A percentile compares a stretch with the other conserved stretches of the same genome.
Conservation (phyloP, 2,888 invertebrate species). For the Lasiommata megera region DNA sequence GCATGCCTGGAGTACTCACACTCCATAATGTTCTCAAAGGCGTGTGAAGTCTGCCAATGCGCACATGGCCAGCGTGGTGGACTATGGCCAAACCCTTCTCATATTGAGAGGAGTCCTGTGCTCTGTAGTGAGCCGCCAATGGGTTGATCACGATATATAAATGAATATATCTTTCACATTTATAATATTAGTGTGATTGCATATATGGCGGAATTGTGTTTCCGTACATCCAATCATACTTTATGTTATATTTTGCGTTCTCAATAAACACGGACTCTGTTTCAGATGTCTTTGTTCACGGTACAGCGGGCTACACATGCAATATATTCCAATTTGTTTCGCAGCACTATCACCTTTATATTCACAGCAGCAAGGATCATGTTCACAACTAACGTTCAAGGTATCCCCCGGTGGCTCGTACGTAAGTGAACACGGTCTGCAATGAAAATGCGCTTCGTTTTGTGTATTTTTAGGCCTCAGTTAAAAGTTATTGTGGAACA, state of each 20-base stretch:
- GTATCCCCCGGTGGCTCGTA: constrained; percentile 27
- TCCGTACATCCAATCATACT: constrained; percentile 31
- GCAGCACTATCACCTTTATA: constrained; percentile 23
- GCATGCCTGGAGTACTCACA: too few species aligned
- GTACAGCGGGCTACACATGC: constrained; percentile 22
- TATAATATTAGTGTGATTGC: too few species aligned
- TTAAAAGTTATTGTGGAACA: constrained; percentile 32
- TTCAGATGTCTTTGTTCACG: constrained; percentile 41
- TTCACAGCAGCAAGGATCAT: constrained; percentile 19
- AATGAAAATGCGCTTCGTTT: constrained; percentile 30
- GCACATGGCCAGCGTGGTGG: too few species aligned
- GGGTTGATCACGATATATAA: too few species aligned
- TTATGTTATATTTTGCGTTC: constrained; percentile 40
- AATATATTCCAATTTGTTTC: constrained; percentile 14
- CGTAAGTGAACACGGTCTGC: constrained; percentile 33
- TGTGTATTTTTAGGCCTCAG: constrained; percentile 32
- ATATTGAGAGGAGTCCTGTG: too few species aligned
- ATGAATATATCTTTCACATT: too few species aligned
- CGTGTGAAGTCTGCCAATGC: too few species aligned
- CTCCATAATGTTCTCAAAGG: too few species aligned
- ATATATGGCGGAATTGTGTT: constrained; percentile 23
- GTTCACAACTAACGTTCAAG: constrained; percentile 14
- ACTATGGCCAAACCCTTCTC: too few species aligned
- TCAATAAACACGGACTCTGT: constrained; percentile 50
- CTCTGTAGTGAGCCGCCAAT: too few species aligned